Evolutionary conservation across 2,888 invertebrate species (phyloP).

Genomic region (Hecatera dysodea): DNA sequence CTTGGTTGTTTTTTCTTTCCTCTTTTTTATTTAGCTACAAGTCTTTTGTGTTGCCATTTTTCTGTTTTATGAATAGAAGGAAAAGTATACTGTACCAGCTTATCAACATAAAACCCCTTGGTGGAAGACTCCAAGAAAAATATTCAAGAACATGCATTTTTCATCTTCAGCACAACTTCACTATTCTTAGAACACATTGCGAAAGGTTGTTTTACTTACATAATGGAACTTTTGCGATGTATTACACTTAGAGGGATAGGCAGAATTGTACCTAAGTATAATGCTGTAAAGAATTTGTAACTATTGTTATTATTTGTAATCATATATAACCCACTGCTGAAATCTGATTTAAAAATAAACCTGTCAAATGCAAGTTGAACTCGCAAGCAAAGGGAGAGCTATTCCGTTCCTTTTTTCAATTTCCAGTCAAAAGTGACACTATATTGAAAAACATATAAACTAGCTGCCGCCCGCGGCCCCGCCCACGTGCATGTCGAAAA

Average conservation of each 20-base stretch:
- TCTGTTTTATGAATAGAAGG: constrained; percentile 12
- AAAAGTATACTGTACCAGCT: constrained; percentile 23
- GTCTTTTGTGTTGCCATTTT: constrained; percentile 1
- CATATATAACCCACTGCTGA: no score
- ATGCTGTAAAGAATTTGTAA: not conserved
- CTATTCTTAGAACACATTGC: constrained; percentile 37
- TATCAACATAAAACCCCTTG: constrained; percentile 38
- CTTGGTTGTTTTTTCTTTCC: not conserved
- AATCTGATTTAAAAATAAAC: no score
- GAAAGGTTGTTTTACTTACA: constrained; percentile 8
- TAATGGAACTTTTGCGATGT: constrained; percentile 20
- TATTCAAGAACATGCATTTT: constrained; percentile 50
- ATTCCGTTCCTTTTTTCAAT: no score
- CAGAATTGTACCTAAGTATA: no score
- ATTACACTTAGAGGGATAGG: constrained; percentile 2
- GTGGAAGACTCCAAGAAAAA: constrained; percentile 39
- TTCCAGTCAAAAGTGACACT: no score
- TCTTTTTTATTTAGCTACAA: not conserved
- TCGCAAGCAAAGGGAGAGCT: no score
- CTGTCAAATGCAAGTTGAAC: no score
- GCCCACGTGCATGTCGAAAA: no score
- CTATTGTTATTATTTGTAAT: no score
- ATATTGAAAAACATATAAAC: no score
- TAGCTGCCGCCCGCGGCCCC: no score
- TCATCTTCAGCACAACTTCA: constrained; percentile 40